A percentile compares a stretch with the other conserved stretches of the same genome.
These are phyloP conservation scores for Seladonia tumulorum DNA, from an alignment of 2,888 invertebrate genomes.

Conservation along the genomic window DNA sequence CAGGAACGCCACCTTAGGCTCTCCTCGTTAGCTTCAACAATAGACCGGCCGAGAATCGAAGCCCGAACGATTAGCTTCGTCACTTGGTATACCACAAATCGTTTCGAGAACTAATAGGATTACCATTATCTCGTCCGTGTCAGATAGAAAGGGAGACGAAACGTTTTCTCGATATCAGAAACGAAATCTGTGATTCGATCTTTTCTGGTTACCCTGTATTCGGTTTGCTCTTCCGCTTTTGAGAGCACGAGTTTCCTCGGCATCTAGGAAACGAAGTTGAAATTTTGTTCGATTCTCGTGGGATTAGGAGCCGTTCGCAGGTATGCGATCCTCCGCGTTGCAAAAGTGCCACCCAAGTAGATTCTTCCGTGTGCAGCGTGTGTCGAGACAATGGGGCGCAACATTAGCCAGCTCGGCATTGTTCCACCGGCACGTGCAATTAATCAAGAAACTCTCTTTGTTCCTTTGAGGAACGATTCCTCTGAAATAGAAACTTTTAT, in stretches of 20 bases:
- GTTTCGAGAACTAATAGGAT: not conserved
- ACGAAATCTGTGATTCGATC: not conserved
- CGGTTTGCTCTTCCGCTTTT: not conserved
- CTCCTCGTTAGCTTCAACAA: not conserved
- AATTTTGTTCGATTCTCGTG: not conserved
- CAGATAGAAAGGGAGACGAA: no score
- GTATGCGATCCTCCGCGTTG: not conserved
- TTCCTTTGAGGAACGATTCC: not conserved
- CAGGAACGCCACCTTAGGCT: conserved; percentile 7
- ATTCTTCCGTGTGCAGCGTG: conserved; percentile 9
- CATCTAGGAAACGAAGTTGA: not conserved
- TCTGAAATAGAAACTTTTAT: not conserved
- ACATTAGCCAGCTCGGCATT: not conserved
- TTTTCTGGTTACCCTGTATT: not conserved
- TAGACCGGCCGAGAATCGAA: not conserved
- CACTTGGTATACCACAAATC: not conserved
- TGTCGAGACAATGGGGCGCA: conserved; percentile 13
- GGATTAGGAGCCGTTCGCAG: not conserved
- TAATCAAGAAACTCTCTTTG: conserved; percentile 7
- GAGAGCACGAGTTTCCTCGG: not conserved
- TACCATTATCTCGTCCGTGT: not conserved
- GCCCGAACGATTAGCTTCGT: not conserved
- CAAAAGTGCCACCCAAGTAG: conserved; percentile 10
- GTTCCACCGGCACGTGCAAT: conserved; percentile 7
- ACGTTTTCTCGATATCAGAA: not conserved